Percentiles rank a stretch among this genome's conserved stretches.
phyloP scores from a whole-genome alignment of 2,888 invertebrate species.

The Diarsia brunnea region DNA sequence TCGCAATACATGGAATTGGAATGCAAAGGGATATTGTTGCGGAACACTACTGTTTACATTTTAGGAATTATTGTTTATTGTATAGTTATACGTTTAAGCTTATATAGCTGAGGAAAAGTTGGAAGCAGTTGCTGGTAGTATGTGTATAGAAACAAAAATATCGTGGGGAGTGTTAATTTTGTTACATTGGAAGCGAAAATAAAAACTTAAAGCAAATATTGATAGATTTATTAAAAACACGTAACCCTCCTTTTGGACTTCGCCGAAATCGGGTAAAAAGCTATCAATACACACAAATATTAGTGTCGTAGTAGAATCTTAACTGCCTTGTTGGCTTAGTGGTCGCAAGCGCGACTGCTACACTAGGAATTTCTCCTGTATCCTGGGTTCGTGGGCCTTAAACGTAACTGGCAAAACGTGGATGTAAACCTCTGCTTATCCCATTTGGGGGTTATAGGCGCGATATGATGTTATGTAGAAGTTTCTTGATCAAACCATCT shows the following conservation, averaged over 20 bases:
- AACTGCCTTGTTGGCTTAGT: too few relatives aligned
- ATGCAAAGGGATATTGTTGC: constrained; percentile 25
- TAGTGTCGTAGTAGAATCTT: neutral
- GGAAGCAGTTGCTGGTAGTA: neutral
- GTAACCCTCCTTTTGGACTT: too few relatives aligned
- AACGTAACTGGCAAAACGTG: too few relatives aligned
- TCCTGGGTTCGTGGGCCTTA: too few relatives aligned
- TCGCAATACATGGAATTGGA: constrained; percentile 41
- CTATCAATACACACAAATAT: neutral
- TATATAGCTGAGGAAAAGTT: neutral
- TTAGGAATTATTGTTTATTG: constrained; percentile 38
- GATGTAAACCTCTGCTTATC: too few relatives aligned
- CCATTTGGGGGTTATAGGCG: too few relatives aligned
- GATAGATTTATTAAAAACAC: neutral
- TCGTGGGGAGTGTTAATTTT: neutral
- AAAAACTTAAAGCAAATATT: neutral
- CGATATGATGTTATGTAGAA: too few relatives aligned
- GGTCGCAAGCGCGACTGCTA: too few relatives aligned
- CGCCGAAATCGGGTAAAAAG: too few relatives aligned
- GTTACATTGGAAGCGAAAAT: neutral
- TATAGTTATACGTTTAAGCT: neutral
- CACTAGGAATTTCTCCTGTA: too few relatives aligned
- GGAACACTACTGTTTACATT: constrained; percentile 27
- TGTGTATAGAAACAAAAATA: neutral
- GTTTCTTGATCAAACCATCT: neutral